Evolutionary conservation across 2,888 invertebrate genomes (phyloP).

Genomic region (Mythimna albipuncta): DNA sequence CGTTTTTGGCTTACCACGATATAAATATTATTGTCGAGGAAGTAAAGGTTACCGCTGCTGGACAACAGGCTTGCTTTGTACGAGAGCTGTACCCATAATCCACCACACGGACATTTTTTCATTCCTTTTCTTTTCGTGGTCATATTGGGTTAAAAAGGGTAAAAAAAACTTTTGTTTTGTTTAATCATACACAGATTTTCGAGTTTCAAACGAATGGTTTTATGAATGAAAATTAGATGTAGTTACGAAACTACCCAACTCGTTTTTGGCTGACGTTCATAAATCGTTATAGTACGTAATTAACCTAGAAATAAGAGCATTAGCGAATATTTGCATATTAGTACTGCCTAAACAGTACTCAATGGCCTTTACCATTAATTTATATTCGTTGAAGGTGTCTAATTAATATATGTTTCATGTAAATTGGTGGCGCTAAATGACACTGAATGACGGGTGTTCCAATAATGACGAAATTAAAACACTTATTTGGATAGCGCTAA

Average conservation of each 20-base stretch:
- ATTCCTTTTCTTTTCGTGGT: not conserved
- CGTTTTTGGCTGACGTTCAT: not conserved
- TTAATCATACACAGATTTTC: not conserved
- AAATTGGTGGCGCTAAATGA: not conserved
- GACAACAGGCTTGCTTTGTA: no score
- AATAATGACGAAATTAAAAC: not conserved
- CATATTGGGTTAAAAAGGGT: not conserved
- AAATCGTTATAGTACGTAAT: slow-evolving; percentile 10
- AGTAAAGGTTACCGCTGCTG: no score
- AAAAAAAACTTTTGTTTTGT: not conserved
- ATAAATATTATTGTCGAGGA: no score
- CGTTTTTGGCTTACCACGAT: no score
- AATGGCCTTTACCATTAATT: slow-evolving; percentile 21
- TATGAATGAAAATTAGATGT: slow-evolving; percentile 8
- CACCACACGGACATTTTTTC: not conserved
- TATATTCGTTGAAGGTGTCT: not conserved
- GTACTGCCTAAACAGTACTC: slow-evolving; percentile 12
- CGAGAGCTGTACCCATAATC: no score
- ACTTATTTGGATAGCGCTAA: not conserved
- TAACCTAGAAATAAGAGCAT: slow-evolving; percentile 43
- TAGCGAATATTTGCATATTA: slow-evolving; percentile 32
- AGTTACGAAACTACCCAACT: not conserved
- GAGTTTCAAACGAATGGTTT: not conserved
- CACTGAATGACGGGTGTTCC: not conserved
- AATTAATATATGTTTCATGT: slow-evolving; percentile 1